phyloP scores from a whole-genome alignment of 2,888 invertebrate genomes.

The Calameuta filiformis region DNA sequence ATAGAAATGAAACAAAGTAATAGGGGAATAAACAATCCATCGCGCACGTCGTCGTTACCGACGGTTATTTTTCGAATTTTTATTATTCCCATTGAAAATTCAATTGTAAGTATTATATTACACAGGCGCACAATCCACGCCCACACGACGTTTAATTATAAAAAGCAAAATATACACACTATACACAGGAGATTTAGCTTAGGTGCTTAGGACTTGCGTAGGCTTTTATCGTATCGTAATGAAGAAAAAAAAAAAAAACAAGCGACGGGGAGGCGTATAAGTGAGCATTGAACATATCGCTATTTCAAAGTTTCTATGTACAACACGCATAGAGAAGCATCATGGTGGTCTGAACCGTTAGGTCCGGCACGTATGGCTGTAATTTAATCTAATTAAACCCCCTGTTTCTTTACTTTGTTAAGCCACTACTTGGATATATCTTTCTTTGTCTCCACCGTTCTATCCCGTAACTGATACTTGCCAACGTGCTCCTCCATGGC shows the following conservation, averaged over 20 bases:
- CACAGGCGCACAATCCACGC: slow-evolving; percentile 24
- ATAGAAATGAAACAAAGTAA: too few relatives aligned
- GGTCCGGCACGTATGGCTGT: not conserved
- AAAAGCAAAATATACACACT: slow-evolving; percentile 25
- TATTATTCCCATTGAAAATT: slow-evolving; percentile 18
- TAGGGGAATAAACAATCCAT: not conserved
- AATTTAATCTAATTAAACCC: not conserved
- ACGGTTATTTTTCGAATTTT: slow-evolving; percentile 36
- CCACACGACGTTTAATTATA: slow-evolving; percentile 8
- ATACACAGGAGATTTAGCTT: slow-evolving; percentile 32
- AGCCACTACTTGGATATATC: not conserved
- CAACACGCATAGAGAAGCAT: slow-evolving; percentile 8
- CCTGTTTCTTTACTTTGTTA: not conserved
- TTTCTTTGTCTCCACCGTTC: not conserved
- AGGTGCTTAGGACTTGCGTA: slow-evolving; percentile 49
- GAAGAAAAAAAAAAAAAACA: slow-evolving; percentile 26
- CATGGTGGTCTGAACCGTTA: not conserved
- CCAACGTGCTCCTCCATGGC: not conserved
- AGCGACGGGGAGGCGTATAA: slow-evolving; percentile 8
- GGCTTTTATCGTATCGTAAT: slow-evolving; percentile 44
- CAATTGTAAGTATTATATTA: slow-evolving; percentile 37
- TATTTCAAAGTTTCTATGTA: slow-evolving; percentile 44
- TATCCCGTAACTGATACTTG: not conserved
- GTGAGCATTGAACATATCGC: slow-evolving; percentile 61
- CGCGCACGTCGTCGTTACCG: slow-evolving; percentile 26